These are phyloP conservation scores for Latrodectus hesperus DNA, from an alignment of 2,888 invertebrate species.

Conservation along the genomic window DNA sequence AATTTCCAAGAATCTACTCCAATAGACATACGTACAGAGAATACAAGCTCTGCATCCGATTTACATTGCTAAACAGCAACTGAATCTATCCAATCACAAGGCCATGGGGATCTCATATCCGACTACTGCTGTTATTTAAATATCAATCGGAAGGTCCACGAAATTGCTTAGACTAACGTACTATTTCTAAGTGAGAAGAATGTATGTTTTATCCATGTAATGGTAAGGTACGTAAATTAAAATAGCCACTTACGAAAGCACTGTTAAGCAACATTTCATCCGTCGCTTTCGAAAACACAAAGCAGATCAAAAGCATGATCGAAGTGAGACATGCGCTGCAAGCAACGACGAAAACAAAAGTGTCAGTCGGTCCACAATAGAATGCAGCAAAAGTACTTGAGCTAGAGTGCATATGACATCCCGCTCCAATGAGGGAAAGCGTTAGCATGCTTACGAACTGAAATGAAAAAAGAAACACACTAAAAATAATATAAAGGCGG, in stretches of 20 bases:
- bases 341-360: constrained; percentile 22
- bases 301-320: constrained; percentile 15
- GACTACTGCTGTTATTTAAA: too few species aligned
- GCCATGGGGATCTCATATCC: too few species aligned
- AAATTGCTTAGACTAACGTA: too few species aligned
- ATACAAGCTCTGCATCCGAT: too few species aligned
- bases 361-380: constrained; percentile 14
- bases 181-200: too few species aligned
- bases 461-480: not conserved
- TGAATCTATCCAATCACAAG: too few species aligned
- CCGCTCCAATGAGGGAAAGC: not conserved
- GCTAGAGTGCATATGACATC: not conserved
- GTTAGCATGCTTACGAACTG: constrained; percentile 8
- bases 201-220: too few species aligned
- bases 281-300: constrained; percentile 22
- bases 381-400: not conserved
- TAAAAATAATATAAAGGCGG: too few species aligned
- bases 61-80: too few species aligned
- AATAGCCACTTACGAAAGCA: constrained; percentile 25
- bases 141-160: too few species aligned
- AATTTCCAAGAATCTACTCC: too few species aligned
- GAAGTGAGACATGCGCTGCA: constrained; percentile 4
- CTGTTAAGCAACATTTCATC: not conserved
- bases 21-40: too few species aligned
- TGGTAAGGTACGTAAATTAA: not conserved